Base-by-base conservation (phyloP, 2,888 invertebrate species). In the Scaptomyza parva region DNA sequence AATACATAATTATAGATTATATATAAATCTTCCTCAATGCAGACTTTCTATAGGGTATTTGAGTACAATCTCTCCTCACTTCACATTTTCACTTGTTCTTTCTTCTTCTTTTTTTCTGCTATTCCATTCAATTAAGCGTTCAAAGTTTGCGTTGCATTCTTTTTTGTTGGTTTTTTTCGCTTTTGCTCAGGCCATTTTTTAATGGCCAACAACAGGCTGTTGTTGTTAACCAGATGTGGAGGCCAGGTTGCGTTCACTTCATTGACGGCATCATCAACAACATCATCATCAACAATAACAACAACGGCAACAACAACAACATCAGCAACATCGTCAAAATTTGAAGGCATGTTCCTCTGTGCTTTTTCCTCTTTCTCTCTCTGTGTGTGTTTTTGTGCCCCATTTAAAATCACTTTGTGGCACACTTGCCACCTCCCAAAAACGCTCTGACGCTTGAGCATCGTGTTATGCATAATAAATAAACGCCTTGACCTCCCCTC, bases 391-490 rank as follows among this genome's bases (percentile, higher is more conserved):
- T n/a, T n/a, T n/a, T 17, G 3, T 37, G 55, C 55, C 68, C 82
- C 88, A 89, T 89, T 89, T 89, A 89, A 89, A 89, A 89, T 89
- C 90, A 88, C 88, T 89, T 89, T 89, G 73, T 59, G 76, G 72
- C 76, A 70, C 45, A 70, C 45, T 45, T 63, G n/a, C n/a, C 76
- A 72, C 65, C 63, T 62, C 66, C 43, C 51, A 54, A n/a, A n/a
- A n/a, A n/a, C n/a, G n/a, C n/a, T n/a, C n/a, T n/a, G n/a, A 50
- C 30, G 28, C 62, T 35, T 35, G 63, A 41, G 37, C 71, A 67
- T 68, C 75, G 80, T 85, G 90, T 89, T 88, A 88, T 89, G 89
- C 88, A 89, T 89, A 90, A 89, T 89, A 90, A 89, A 89, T 89
- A 89, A 90, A 76, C 86, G 74, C 39, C 64, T 20, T 58, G 53